phyloP scores from a whole-genome alignment of 2,888 invertebrate species.

The Eupelmus urozonus region DNA sequence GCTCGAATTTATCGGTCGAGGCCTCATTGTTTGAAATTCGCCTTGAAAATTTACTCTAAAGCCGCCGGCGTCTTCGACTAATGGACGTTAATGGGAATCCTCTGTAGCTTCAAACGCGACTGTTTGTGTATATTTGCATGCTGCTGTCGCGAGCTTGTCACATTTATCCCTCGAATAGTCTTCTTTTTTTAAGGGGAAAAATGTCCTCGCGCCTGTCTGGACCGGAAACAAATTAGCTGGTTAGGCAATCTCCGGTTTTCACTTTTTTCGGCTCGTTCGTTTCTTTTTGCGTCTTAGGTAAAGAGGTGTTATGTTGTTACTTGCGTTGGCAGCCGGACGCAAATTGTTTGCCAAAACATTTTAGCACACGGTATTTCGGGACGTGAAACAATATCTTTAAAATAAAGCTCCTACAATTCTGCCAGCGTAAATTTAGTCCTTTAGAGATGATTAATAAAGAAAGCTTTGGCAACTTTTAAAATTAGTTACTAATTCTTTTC shows the following conservation, averaged over 20 bases:
- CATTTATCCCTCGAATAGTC: neutral
- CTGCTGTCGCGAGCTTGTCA: neutral
- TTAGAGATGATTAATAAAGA: too few relatives aligned
- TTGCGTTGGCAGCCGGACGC: neutral
- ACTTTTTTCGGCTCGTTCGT: slow-evolving; percentile 26
- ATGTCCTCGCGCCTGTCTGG: neutral
- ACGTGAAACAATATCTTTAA: too few relatives aligned
- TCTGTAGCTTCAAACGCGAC: slow-evolving; percentile 10
- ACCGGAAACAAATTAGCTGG: slow-evolving; percentile 44
- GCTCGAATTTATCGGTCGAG: slow-evolving; percentile 54
- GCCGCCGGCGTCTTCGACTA: neutral
- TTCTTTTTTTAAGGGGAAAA: slow-evolving; percentile 7
- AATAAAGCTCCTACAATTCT: too few relatives aligned
- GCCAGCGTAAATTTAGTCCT: too few relatives aligned
- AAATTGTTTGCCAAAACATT: neutral
- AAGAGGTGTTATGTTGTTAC: neutral
- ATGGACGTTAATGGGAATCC: slow-evolving; percentile 53
- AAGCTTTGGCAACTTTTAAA: too few relatives aligned
- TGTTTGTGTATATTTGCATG: slow-evolving; percentile 17
- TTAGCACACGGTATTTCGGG: neutral
- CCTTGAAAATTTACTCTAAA: slow-evolving; percentile 38
- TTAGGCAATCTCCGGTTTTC: slow-evolving; percentile 46
- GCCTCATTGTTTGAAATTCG: slow-evolving; percentile 27
- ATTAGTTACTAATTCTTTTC: too few relatives aligned
- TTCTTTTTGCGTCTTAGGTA: neutral